Conservation (phyloP, 2,797 vertebrate species). For the Brotula barbata region DNA sequence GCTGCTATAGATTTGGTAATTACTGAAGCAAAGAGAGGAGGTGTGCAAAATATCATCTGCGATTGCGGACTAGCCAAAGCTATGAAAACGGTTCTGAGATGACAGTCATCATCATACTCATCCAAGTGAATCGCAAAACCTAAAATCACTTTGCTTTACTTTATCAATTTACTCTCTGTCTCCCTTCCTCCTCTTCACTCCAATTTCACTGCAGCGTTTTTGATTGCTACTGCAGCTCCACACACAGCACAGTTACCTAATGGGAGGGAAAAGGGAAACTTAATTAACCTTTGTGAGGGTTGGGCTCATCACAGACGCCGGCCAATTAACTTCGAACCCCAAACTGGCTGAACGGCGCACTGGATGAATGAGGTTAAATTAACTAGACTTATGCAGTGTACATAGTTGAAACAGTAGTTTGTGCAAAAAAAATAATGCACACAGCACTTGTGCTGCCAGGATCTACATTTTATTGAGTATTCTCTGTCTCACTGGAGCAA, state of each 20-base stretch:
- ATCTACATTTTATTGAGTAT: too few relatives aligned
- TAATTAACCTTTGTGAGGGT: constrained; percentile 74
- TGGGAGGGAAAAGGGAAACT: constrained; percentile 50
- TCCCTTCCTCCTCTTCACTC: not conserved
- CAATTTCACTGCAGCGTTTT: constrained; percentile 11
- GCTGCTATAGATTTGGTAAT: not conserved
- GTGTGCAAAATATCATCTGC: constrained; percentile 5
- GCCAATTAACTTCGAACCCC: constrained; percentile 65
- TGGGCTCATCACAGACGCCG: constrained; percentile 53
- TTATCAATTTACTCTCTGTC: constrained; percentile 1
- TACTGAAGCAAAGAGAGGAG: not conserved
- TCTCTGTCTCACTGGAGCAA: too few relatives aligned
- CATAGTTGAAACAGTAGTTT: constrained; percentile 8
- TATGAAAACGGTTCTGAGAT: constrained; percentile 37
- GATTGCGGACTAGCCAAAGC: constrained; percentile 25
- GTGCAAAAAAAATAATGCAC: constrained; percentile 4
- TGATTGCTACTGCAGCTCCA: constrained; percentile 38
- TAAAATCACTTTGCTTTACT: constrained; percentile 11
- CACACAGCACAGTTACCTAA: constrained; percentile 44
- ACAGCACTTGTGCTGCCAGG: too few relatives aligned
- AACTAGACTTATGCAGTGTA: constrained; percentile 24
- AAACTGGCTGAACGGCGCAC: constrained; percentile 31
- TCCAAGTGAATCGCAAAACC: constrained; percentile 19
- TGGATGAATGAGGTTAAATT: constrained; percentile 34
- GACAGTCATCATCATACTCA: constrained; percentile 13